Evolutionary conservation across 1,140 invertebrate species (phyloP), one percentile per base, ranked within the genome.

Genomic region (Brachionus rubens): DNA sequence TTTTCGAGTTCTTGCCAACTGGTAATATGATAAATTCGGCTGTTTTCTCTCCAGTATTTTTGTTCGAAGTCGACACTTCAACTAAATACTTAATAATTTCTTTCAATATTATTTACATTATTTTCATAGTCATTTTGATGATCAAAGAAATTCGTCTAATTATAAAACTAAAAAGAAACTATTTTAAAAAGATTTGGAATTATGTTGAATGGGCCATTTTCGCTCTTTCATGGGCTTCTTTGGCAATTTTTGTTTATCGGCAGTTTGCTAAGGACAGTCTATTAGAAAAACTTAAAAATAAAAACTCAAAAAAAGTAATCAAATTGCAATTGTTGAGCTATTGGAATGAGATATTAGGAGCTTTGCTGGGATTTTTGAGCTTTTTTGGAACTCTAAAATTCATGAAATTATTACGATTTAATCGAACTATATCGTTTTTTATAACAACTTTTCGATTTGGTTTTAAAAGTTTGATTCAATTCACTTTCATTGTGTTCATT

Each of bases 1-100:
- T 87, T 6, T 83, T 83, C 4, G 87, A 88, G 79, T 85, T 87
- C 77, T 76, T 84, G 24, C 83, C 85, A 4, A 86, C 83, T 50
- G 87, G 87, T 3, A 86, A 26, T 21, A 52, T 75, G 21, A 9
- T 75, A 10, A 41, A 21, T 9, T 28, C 48, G 6, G 21, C 2
- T n/a, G 3, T 9, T 3, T 75, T 75, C 24, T 9, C 33, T 1
- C 30, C 46, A 14, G 7, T 75, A 24, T 4, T 56, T 56, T 7
- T 56, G 3, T 33, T n/a, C 14, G 33, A 36, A 36, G 30, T n/a
- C 9, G 52, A 56, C 9, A 9, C 14, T 28, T 56, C 52, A 14
- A 4, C 30, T 7, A 10, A 56, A 26, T n/a, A 14, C n/a, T 2
- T 56, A 9, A 26, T 56, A 1, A 56, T n/a, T 56, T 21, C 14